Evolutionary conservation across 2,113 vertebrate species (phyloP).

Genomic region (Scalopus aquaticus): DNA sequence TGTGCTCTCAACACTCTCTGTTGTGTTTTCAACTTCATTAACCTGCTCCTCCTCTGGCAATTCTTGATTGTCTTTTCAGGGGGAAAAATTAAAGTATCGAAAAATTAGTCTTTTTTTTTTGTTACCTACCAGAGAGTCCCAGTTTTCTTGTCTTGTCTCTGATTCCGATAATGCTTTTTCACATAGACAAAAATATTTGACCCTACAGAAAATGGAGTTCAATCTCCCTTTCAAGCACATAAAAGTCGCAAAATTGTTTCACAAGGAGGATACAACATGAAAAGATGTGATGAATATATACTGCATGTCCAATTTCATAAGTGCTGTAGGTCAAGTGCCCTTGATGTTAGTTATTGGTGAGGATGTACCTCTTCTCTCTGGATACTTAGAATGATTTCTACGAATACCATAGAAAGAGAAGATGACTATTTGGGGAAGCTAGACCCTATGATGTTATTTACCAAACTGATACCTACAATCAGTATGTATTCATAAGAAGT

Average conservation of each 20-base stretch:
- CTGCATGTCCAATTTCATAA: not conserved
- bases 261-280: not conserved
- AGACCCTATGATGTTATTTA: not conserved
- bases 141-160: not conserved
- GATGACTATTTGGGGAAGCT: not conserved
- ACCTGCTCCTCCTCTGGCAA: not conserved
- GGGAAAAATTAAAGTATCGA: not conserved
- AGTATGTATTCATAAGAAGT: not conserved
- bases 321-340: no score
- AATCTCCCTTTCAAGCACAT: not conserved
- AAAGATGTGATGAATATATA: not conserved
- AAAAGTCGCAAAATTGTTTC: not conserved
- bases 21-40: not conserved
- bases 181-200: not conserved
- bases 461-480: not conserved
- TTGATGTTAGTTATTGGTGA: not conserved
- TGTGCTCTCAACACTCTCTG: not conserved
- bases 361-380: not conserved
- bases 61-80: not conserved
- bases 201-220: not conserved
- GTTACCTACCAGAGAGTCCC: not conserved
- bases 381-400: not conserved
- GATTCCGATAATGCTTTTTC: not conserved
- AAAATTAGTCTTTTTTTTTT: not conserved
- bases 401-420: not conserved